These are phyloP conservation scores for Arctocebus calabarensis DNA, from an alignment of 2,797 vertebrate species.

Conservation along the genomic window DNA sequence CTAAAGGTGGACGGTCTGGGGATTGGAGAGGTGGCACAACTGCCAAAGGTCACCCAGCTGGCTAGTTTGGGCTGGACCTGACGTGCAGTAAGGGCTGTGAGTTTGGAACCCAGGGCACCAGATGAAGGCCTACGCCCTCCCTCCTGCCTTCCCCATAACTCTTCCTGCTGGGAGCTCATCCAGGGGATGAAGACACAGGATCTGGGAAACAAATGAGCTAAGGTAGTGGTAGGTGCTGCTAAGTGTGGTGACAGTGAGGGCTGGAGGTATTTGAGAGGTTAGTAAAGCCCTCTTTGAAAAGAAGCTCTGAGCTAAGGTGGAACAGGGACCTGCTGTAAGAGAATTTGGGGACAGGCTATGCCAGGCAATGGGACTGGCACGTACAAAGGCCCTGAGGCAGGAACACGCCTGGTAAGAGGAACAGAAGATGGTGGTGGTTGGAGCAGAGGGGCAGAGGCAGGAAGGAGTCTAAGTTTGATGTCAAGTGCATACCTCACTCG, in stretches of 20 bases:
- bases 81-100: not conserved
- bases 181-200: not conserved
- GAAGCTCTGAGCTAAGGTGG: not conserved
- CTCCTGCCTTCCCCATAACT: not conserved
- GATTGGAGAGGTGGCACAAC: not conserved
- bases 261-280: not conserved
- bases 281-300: not conserved
- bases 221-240: not conserved
- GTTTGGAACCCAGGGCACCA: not conserved
- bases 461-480: not conserved
- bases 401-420: not conserved
- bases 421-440: not conserved
- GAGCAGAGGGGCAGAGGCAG: not conserved
- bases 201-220: too few relatives aligned
- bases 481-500: fast-evolving
- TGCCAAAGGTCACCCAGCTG: not conserved
- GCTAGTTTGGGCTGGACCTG: not conserved
- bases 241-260: not conserved
- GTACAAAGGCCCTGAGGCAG: slow-evolving; percentile 5
- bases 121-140: not conserved
- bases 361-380: not conserved
- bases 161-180: not conserved
- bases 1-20: not conserved
- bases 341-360: not conserved
- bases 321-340: not conserved